Evolutionary conservation across 2,113 vertebrate genomes (phyloP), one percentile per base, ranked within the genome.

Genomic region (Sylvietta virens): DNA sequence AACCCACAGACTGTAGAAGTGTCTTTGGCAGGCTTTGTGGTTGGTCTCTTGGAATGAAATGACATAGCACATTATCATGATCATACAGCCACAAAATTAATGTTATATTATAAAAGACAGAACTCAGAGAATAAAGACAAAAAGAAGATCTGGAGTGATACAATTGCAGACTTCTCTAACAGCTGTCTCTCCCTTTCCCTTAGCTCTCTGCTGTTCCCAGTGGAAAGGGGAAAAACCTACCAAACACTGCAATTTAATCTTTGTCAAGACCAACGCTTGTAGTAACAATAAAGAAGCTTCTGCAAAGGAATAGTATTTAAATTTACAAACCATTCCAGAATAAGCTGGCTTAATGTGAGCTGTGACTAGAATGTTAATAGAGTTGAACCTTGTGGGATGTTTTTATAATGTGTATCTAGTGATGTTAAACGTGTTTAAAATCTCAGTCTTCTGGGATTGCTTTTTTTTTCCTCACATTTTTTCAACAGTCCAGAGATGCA

Each of bases 281-380:
- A 82, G 71, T 53, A 65, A 82, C 51, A 89, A 85, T 66, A 92
- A 16, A 8, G 70, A 94, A 87, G 13, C 33, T 90, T 92, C 86
- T 73, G 31, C 77, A 90, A 88, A 84, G 51, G 87, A 95, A 53
- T 28, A 69, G 13, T 73, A 67, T 90, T 94, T 93, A 86, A 86
- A 82, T 81, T 57, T 56, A 39, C 89, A 88, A 96, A 95, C 45
- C 92, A 22, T 62, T 94, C 50, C 74, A 91, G 51, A 97, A 61
- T 93, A 90, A 79, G 40, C 23, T 87, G 70, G 8, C 40, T 95
- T 96, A 96, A 85, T 87, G 85, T 81, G 37, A 90, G 47, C 27
- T 86, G 70, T 95, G 88, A 85, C 94, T 96, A 66, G 92, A 96
- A 96, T 97, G 96, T 91, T 96, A 92, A 86, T 88, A 48, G 35